Evolutionary conservation across 2,113 vertebrate genomes (phyloP).

Genomic region (Rhegmatorhina hoffmannsi): DNA sequence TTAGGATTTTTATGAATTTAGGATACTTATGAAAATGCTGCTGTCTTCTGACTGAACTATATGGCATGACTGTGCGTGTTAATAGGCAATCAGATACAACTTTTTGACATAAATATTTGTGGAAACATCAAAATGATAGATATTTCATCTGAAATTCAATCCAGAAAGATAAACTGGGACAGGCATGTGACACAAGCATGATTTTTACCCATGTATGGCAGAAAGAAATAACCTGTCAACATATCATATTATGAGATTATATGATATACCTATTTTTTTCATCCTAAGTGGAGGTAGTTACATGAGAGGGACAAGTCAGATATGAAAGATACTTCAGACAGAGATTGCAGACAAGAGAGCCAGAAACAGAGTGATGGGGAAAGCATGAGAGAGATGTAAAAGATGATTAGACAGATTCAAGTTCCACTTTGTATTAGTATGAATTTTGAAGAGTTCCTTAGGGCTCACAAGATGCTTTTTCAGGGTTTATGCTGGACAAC

Average conservation of each 20-base stretch:
- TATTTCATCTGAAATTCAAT: constrained; percentile 12
- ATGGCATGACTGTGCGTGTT: background rate
- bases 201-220: background rate
- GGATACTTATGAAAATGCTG: background rate
- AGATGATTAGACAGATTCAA: background rate
- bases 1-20: background rate
- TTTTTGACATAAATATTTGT: background rate
- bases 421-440: background rate
- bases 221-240: background rate
- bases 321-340: background rate
- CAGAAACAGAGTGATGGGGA: background rate
- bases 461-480: background rate
- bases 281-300: background rate
- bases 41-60: background rate
- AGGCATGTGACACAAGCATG: background rate
- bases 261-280: background rate
- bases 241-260: background rate
- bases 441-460: background rate
- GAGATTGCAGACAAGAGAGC: background rate
- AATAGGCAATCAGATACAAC: background rate
- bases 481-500: background rate
- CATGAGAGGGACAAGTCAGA: background rate
- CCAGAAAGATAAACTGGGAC: background rate
- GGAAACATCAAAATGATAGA: background rate
- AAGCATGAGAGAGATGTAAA: background rate